phyloP scores from a whole-genome alignment of 64 coral and sea anemone species.

The Stylophora pistillata region DNA sequence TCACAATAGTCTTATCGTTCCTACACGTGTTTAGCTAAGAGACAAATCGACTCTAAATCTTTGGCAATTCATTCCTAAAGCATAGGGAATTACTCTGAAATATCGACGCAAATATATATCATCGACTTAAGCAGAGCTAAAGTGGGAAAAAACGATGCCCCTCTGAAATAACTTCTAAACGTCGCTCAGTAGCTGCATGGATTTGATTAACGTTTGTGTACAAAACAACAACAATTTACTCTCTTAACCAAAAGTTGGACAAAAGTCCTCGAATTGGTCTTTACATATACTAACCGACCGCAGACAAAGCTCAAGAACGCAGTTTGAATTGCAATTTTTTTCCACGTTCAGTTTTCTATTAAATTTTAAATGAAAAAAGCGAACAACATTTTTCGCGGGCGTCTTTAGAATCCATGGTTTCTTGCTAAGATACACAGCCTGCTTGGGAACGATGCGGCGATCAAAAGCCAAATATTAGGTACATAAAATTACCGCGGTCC shows the following conservation, averaged over 20 bases:
- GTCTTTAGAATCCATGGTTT: slow-evolving; percentile 48
- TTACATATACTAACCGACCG: too few relatives aligned
- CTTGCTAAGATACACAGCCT: slow-evolving; percentile 52
- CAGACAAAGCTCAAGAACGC: background rate
- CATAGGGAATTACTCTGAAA: background rate
- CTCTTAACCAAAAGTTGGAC: too few relatives aligned
- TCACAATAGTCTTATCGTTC: slow-evolving; percentile 42
- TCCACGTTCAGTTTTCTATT: background rate
- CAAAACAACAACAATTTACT: too few relatives aligned
- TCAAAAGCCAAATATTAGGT: background rate
- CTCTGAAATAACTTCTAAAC: too few relatives aligned
- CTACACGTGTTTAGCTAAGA: slow-evolving; percentile 67
- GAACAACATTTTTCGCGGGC: slow-evolving; percentile 19
- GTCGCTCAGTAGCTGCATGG: too few relatives aligned
- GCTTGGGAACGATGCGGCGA: slow-evolving; percentile 7
- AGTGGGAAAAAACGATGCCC: too few relatives aligned
- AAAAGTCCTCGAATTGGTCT: too few relatives aligned
- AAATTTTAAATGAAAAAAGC: background rate
- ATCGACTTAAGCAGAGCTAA: too few relatives aligned
- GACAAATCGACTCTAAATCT: slow-evolving; percentile 32
- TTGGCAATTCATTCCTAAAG: too few relatives aligned
- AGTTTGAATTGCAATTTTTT: background rate
- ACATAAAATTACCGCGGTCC: background rate
- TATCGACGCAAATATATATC: too few relatives aligned
- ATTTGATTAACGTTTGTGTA: too few relatives aligned